Percentiles rank a stretch among this genome's conserved stretches.
Conservation (phyloP, 2,888 invertebrate species). For the Meandrusa payeni region DNA sequence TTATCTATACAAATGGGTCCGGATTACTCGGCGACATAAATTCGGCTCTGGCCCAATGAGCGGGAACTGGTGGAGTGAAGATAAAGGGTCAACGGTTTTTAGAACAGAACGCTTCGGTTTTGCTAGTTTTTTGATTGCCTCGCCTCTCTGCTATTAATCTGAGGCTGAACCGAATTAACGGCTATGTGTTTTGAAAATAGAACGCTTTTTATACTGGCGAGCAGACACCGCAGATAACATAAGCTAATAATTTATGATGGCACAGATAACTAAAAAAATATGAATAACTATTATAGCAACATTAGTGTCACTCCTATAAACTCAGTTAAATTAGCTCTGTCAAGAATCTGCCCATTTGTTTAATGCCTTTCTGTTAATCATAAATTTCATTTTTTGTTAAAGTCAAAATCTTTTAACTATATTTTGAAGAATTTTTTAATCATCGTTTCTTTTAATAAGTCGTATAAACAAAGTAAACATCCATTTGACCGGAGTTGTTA, state of each 20-base stretch:
- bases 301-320: too few relatives aligned
- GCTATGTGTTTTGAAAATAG: constrained; percentile 10
- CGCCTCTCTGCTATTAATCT: constrained; percentile 27
- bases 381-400: too few relatives aligned
- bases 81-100: constrained; percentile 78
- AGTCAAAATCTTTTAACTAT: too few relatives aligned
- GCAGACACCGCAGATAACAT: too few relatives aligned
- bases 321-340: too few relatives aligned
- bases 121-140: constrained; percentile 44
- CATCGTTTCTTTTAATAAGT: too few relatives aligned
- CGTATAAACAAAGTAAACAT: constrained; percentile 12
- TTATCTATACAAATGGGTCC: constrained; percentile 80
- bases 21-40: constrained; percentile 80
- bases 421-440: too few relatives aligned
- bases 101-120: constrained; percentile 54
- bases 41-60: constrained; percentile 77
- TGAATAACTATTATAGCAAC: too few relatives aligned
- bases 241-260: too few relatives aligned
- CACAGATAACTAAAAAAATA: too few relatives aligned
- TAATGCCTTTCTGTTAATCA: too few relatives aligned
- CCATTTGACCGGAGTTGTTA: constrained; percentile 10
- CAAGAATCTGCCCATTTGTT: too few relatives aligned
- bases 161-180: constrained; percentile 14
- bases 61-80: constrained; percentile 57
- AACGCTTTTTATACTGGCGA: constrained; percentile 1